Base-by-base conservation (phyloP, 2,797 vertebrate genomes). In the Melanotaenia parkinsoni region DNA sequence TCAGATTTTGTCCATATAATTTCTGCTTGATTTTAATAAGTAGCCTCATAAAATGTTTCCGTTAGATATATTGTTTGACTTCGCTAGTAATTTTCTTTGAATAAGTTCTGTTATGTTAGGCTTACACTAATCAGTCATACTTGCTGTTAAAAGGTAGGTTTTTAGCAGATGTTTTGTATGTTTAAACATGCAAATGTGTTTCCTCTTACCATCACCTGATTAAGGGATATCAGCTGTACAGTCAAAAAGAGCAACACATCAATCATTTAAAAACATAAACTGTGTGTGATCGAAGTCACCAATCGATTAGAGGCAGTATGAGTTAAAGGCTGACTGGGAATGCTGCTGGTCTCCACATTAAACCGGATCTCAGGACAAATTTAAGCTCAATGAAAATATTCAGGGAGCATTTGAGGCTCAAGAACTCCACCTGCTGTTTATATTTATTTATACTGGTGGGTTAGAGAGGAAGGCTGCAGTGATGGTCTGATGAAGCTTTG, bases 321-420 rank as follows among this genome's bases (percentile, higher is more conserved):
- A 33, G 56, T 67, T 40, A 51, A 30, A 54, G 58, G 28, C 43
- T 67, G 20, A 74, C 58, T 28, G 37, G 51, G 37, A 32, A 43
- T 30, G 9, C 60, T 5, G 45, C 14, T 32, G 60, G 20, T 24
- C 8, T 45, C 22, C 28, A 35, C 30, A 64, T 38, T 64, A 68
- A 72, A 14, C 14, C 24, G 11, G 12, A 16, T 58, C 10, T n/a
- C 11, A 50, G 18, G 20, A 40, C 26, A n/a, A 16, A 56, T 58
- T 64, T 43, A 37, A 58, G 45, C 35, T n/a, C n/a, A 16, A 63
- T 5, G 30, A 53, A 35, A 67, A 40, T 26, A 32, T 37, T 30
- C 66, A 35, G 28, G 3, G 13, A 37, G 10, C 14, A 10, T 38
- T 35, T 50, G 28, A 18, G n/a, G 60, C 67, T 70, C 12, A 18